Evolutionary conservation across 2,888 invertebrate genomes (phyloP), one percentile per base, ranked within the genome.

Genomic region (Mythimna lalbum): DNA sequence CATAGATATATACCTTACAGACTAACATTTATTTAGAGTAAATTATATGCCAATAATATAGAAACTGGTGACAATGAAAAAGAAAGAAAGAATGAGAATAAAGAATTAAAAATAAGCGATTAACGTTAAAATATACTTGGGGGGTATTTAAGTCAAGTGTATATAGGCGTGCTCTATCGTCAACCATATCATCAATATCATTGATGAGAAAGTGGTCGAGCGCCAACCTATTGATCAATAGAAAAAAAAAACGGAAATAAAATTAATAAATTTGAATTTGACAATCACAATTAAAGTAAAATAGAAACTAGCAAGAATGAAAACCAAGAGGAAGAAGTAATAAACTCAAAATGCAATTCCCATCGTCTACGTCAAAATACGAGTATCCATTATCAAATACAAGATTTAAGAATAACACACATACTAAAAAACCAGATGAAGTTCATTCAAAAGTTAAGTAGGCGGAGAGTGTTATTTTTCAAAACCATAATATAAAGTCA

Each of bases 381-480:
- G 17, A 33, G 14, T 60, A 56, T n/a, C 14, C n/a, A 39, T 49
- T 63, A 60, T 39, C 59, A 43, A 23, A 53, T 56, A 69, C 39
- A 53, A 67, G 61, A 66, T 61, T n/a, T 27, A 66, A 77, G 47
- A 77, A 56, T 49, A 43, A 43, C 43, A 19, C 17, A 53, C 52
- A 57, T 17, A 67, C n/a, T 69, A 71, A 63, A 72, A 56, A 66
- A 66, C 63, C 50, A 68, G 66, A 74, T 53, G 78, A 80, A 81
- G 63, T 85, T 81, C 77, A 85, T 81, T 81, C 82, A 83, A 80
- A 81, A 65, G 43, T 60, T 76, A 82, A 75, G 84, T 81, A 79
- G 84, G 85, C 56, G 84, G 63, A 73, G 50, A 80, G 71, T 78
- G 80, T 81, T 84, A 84, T 85, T 86, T 85, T 86, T 86, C 86